Base-by-base conservation (phyloP, 2,113 vertebrate species). In the Phalacrocorax brasilianus region DNA sequence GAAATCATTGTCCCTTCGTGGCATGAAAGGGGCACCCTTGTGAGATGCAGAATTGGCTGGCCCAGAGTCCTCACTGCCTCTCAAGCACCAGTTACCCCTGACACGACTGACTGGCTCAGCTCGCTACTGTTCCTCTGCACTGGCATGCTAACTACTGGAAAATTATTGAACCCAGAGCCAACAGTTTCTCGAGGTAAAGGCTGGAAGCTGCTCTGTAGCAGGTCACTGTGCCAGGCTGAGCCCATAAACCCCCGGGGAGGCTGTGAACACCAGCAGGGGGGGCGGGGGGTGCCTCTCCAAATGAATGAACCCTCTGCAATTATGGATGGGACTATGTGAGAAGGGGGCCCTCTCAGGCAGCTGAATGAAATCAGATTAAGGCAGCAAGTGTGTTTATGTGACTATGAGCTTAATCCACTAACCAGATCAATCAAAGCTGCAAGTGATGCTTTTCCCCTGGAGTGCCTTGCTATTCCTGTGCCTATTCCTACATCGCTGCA, bases 401-500 rank as follows among this genome's bases (percentile, higher is more conserved):
- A 85, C 47, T 81, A 85, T 63, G 70, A 86, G 56, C 71, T 87
- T 95, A 95, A 97, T 91, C 88, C 88, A 82, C 74, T 85, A 92
- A 93, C 75, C 38, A 93, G 82, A 93, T 95, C 94, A 94, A 87
- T 85, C 93, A 94, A 85, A 86, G 67, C 82, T 88, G 79, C 78
- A 62, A 92, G 88, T 28, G 75, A 95, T 93, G 72, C 91, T 90
- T 79, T 62, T n/a, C 49, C 77, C 58, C 77, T 52, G 72, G 86
- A 80, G 87, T 70, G 50, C 32, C 50, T 81, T 32, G 32, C 81
- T 80, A 18, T 58, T 73, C 40, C 79, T 77, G n/a, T 4, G n/a
- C 61, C 47, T 59, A 5, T 42, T 86, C 32, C 55, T 24, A 38
- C 49, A 40, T 6, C 0, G 3, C 50, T 40, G 32, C 17, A 53